Conservation (phyloP, 2,113 vertebrate species). For the Cololabis saira region DNA sequence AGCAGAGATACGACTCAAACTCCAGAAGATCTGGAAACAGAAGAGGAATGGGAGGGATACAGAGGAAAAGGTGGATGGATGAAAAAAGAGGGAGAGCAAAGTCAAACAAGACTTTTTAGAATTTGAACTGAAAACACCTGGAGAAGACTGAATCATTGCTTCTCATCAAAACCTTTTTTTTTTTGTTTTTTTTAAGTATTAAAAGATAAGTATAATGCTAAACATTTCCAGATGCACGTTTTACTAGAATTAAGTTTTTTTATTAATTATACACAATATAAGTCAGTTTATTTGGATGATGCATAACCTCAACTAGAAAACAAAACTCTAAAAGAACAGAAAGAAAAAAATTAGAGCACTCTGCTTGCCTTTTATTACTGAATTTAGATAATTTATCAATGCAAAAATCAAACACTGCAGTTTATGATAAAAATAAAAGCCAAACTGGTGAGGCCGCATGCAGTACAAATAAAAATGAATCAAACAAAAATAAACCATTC, state of each 20-base stretch:
- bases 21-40: constrained; percentile 74
- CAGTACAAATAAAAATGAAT: constrained; percentile 18
- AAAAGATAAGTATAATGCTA: too few relatives aligned
- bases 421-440: neutral
- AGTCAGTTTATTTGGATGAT: neutral
- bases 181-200: too few relatives aligned
- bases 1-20: constrained; percentile 64
- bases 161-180: neutral
- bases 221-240: too few relatives aligned
- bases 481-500: neutral
- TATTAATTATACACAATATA: too few relatives aligned
- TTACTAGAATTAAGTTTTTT: too few relatives aligned
- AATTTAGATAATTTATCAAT: neutral
- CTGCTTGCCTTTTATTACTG: neutral
- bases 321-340: neutral
- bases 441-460: neutral
- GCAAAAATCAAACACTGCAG: neutral
- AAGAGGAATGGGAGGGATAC: constrained; percentile 26
- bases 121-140: too few relatives aligned
- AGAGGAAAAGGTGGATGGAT: constrained; percentile 10
- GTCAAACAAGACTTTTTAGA: too few relatives aligned
- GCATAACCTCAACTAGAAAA: neutral
- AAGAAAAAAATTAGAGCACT: neutral
- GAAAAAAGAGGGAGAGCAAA: neutral
- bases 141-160: neutral